Percentiles rank a stretch among this genome's conserved stretches.
These are phyloP conservation scores for Xanthia icteritia DNA, from an alignment of 2,888 invertebrate genomes.

Conservation along the genomic window DNA sequence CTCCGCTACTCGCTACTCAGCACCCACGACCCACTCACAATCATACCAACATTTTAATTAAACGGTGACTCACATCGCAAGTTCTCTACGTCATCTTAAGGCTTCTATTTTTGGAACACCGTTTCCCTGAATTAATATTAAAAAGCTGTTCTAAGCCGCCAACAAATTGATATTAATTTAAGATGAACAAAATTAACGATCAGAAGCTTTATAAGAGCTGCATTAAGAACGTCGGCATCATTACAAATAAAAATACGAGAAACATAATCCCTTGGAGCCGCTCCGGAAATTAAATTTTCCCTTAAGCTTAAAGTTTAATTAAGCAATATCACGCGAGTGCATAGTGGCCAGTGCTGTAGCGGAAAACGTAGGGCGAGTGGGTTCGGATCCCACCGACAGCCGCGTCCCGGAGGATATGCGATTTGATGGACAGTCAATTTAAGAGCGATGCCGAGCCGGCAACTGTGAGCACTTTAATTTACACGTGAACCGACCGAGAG, in stretches of 20 bases:
- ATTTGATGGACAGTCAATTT: slow-evolving; percentile 83
- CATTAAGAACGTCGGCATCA: slow-evolving; percentile 66
- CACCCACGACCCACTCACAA: slow-evolving; percentile 50
- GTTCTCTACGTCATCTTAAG: slow-evolving; percentile 2
- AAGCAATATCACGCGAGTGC: slow-evolving; percentile 84
- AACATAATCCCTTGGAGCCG: slow-evolving; percentile 78
- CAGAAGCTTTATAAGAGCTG: slow-evolving; percentile 67
- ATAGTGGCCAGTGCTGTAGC: slow-evolving; percentile 64
- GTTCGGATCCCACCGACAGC: slow-evolving; percentile 52
- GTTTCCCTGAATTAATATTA: slow-evolving; percentile 42
- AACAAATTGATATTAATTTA: slow-evolving; percentile 48
- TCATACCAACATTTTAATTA: slow-evolving; percentile 40
- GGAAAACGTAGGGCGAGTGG: slow-evolving; percentile 56
- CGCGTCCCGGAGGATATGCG: slow-evolving; percentile 68
- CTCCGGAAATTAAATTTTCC: slow-evolving; percentile 87
- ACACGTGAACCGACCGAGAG: slow-evolving; percentile 59
- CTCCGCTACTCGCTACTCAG: slow-evolving; percentile 61
- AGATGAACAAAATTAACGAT: slow-evolving; percentile 60
- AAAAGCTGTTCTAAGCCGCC: slow-evolving; percentile 35
- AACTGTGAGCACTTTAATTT: slow-evolving; percentile 73
- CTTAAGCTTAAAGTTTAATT: slow-evolving; percentile 87
- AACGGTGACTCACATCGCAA: slow-evolving; percentile 31
- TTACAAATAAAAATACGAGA: slow-evolving; percentile 80
- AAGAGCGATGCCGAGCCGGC: slow-evolving; percentile 69
- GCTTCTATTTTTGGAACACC: slow-evolving; percentile 34